Percentiles rank a stretch among this genome's conserved stretches.
Evolutionary conservation across 2,113 vertebrate genomes (phyloP).

Genomic region (Oriolus oriolus): DNA sequence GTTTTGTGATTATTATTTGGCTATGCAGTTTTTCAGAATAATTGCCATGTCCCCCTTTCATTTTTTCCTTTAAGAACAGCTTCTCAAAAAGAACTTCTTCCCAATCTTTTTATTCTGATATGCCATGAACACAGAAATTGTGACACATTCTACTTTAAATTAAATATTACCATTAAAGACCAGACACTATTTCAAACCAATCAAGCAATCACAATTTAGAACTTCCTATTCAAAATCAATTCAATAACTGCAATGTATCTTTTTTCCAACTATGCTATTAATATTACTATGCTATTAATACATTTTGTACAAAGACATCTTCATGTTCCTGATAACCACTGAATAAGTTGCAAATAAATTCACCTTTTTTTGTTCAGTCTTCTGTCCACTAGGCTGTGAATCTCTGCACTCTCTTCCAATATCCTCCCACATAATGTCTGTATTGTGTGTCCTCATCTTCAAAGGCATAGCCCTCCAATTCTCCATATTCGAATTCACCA

Average conservation of each 20-base stretch:
- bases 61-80: background rate
- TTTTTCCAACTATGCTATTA: background rate
- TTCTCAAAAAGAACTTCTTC: background rate
- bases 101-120: background rate
- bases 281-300: background rate
- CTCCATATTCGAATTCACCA: background rate
- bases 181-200: background rate
- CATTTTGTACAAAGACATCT: background rate
- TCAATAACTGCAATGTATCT: background rate
- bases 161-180: background rate
- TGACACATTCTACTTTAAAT: background rate
- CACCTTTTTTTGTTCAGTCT: slow-evolving; percentile 2
- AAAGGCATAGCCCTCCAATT: background rate
- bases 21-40: background rate
- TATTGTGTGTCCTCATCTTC: background rate
- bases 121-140: background rate
- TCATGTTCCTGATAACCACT: background rate
- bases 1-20: background rate
- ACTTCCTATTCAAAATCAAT: background rate
- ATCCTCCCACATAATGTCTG: background rate
- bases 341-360: background rate
- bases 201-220: background rate
- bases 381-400: background rate
- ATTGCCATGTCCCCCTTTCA: background rate
- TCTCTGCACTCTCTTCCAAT: background rate